phyloP scores from a whole-genome alignment of 2,797 vertebrate genomes.

The Echeneis naucrates region DNA sequence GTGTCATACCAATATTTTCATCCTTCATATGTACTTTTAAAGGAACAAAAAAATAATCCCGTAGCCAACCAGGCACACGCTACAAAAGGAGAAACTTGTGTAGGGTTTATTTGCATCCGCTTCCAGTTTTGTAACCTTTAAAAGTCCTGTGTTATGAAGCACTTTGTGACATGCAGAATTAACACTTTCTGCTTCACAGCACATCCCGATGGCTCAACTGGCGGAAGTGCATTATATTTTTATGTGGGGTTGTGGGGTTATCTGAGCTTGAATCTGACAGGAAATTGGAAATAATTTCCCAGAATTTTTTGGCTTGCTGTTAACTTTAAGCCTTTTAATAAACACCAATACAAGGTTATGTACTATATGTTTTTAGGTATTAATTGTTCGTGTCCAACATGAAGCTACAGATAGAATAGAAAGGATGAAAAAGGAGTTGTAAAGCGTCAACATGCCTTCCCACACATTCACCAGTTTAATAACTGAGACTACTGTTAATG shows the following conservation, averaged over 20 bases:
- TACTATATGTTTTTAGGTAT: too few species aligned
- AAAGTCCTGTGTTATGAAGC: neutral
- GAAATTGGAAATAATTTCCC: neutral
- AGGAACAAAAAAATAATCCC: neutral
- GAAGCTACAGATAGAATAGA: neutral
- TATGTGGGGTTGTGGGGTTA: neutral
- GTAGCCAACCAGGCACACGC: neutral
- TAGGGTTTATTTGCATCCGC: neutral
- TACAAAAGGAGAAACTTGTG: neutral
- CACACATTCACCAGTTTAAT: too few species aligned
- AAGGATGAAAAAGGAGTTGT: too few species aligned
- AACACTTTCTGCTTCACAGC: neutral
- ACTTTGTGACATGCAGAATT: neutral
- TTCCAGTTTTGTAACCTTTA: neutral
- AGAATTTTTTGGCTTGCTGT: too few species aligned
- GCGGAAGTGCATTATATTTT: neutral
- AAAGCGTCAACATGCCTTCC: too few species aligned
- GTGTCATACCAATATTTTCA: neutral
- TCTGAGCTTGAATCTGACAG: neutral
- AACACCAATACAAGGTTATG: too few species aligned
- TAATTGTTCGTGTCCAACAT: neutral
- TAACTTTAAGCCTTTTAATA: too few species aligned
- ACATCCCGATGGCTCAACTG: too few species aligned
- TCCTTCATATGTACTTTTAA: neutral
- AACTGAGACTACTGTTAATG: too few species aligned